phyloP scores from a whole-genome alignment of 2,797 vertebrate species.

The Phrynocephalus guinanensis region DNA sequence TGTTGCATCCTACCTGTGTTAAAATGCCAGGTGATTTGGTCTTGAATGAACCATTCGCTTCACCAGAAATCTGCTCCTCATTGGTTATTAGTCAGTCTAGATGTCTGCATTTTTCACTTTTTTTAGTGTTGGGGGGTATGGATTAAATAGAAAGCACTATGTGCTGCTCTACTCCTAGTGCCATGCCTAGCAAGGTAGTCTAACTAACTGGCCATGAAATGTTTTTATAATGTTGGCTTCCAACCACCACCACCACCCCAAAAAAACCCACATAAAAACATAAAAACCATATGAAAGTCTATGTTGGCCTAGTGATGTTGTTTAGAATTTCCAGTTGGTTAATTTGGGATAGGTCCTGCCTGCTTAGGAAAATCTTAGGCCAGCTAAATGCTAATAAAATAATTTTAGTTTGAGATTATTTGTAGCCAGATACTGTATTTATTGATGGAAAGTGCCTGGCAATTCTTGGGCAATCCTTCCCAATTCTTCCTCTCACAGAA shows the following conservation, averaged over 20 bases:
- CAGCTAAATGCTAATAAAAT: neutral
- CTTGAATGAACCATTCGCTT: too few species aligned
- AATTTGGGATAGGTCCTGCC: neutral
- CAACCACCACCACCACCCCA: too few species aligned
- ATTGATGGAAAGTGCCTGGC: neutral
- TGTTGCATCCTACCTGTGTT: too few species aligned
- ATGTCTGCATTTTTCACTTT: too few species aligned
- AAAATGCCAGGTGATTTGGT: too few species aligned
- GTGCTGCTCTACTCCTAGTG: conserved; percentile 3
- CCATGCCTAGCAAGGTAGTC: neutral
- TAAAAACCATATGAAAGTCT: neutral
- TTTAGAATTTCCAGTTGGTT: neutral
- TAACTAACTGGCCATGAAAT: conserved; percentile 34
- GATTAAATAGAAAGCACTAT: neutral
- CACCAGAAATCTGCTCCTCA: too few species aligned
- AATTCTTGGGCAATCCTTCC: neutral
- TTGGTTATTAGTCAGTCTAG: too few species aligned
- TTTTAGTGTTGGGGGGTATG: too few species aligned
- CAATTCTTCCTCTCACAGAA: neutral
- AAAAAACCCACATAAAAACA: neutral
- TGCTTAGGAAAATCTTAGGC: neutral
- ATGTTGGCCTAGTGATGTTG: neutral
- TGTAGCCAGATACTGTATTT: neutral
- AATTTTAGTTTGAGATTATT: neutral
- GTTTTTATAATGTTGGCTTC: neutral